phyloP scores from a whole-genome alignment of 2,113 vertebrate species.

The Dromaius novaehollandiae region DNA sequence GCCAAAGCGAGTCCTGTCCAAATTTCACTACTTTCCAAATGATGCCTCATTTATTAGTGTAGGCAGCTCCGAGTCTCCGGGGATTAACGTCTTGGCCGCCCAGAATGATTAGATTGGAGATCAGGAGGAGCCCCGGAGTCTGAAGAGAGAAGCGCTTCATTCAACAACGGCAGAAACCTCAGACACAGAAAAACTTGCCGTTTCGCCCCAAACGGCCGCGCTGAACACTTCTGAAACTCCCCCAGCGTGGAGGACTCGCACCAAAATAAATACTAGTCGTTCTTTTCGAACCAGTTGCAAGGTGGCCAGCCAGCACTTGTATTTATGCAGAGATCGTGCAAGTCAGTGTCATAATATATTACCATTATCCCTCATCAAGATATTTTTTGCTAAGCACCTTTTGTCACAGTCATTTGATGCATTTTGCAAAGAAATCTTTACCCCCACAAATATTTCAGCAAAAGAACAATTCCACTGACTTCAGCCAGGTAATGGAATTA shows the following conservation, averaged over 20 bases:
- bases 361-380: background rate
- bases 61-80: slow-evolving; percentile 6
- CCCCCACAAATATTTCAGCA: background rate
- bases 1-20: slow-evolving; percentile 59
- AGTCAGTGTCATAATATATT: rapidly evolving
- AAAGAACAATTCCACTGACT: background rate
- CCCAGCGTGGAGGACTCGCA: rapidly evolving
- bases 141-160: background rate
- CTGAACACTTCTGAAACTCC: background rate
- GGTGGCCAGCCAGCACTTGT: background rate
- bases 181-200: background rate
- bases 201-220: background rate
- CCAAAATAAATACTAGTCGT: background rate
- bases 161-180: background rate
- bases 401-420: rapidly evolving
- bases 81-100: background rate
- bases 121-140: background rate
- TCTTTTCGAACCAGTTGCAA: background rate
- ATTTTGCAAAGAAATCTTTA: background rate
- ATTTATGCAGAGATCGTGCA: rapidly evolving
- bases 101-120: background rate
- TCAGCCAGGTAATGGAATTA: background rate
- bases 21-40: slow-evolving; percentile 65
- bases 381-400: background rate
- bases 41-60: slow-evolving; percentile 65